Evolutionary conservation across 2,113 vertebrate species (phyloP).

Genomic region (Rhinolophus ferrumequinum): DNA sequence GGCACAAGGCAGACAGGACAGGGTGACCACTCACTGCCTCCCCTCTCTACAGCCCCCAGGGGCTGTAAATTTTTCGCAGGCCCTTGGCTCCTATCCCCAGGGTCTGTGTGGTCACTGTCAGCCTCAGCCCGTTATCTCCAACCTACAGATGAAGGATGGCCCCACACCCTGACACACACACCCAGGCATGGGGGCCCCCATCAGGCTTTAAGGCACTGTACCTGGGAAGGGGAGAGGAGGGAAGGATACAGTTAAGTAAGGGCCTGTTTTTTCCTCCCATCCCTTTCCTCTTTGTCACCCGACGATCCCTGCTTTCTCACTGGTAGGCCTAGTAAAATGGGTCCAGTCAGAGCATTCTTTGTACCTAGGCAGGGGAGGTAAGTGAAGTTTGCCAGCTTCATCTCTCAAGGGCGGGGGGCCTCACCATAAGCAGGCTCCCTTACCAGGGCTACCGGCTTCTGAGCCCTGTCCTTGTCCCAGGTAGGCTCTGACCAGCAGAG

Average conservation of each 20-base stretch:
- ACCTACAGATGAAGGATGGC: background rate
- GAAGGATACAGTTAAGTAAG: background rate
- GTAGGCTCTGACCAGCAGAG: background rate
- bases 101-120: background rate
- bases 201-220: background rate
- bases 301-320: background rate
- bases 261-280: background rate
- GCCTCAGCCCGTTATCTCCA: background rate
- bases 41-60: background rate
- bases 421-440: background rate
- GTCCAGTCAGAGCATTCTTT: background rate
- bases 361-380: background rate
- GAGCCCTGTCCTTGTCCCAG: background rate
- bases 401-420: background rate
- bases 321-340: background rate
- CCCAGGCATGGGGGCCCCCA: background rate
- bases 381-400: background rate
- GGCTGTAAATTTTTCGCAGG: background rate
- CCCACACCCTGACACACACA: background rate
- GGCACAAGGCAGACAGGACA: background rate
- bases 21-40: background rate
- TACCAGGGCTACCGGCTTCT: background rate
- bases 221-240: no score
- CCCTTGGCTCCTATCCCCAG: background rate
- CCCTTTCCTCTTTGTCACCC: background rate